Conservation (phyloP, 2,113 vertebrate species). For the Ia io region DNA sequence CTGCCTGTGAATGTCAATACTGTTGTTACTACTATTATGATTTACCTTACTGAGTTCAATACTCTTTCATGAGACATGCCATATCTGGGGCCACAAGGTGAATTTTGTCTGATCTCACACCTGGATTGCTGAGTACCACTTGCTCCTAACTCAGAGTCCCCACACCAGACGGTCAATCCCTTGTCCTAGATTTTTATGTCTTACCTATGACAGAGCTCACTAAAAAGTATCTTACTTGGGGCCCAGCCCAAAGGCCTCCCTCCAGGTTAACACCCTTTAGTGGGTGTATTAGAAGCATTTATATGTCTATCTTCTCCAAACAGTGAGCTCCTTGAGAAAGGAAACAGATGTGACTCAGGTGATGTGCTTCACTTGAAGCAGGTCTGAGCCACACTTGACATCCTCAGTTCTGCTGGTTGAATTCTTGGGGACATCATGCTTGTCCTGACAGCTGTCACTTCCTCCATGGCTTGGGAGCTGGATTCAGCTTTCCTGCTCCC, state of each 20-base stretch:
- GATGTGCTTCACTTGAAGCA: accelerated
- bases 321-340: neutral
- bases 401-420: neutral
- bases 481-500: neutral
- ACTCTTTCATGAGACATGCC: neutral
- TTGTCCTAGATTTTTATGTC: neutral
- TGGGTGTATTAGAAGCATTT: neutral
- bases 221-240: neutral
- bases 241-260: neutral
- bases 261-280: neutral
- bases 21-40: accelerated
- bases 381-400: too few species aligned
- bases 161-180: neutral
- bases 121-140: neutral
- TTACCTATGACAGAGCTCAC: neutral
- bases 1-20: accelerated
- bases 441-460: neutral
- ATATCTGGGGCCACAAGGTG: accelerated
- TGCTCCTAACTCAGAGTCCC: neutral
- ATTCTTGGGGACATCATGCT: neutral
- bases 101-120: neutral
- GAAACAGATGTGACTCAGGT: neutral
- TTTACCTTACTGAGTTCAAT: neutral
- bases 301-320: neutral
- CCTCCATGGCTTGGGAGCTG: neutral